Percentiles rank a stretch among this genome's conserved stretches.
phyloP scores from a whole-genome alignment of 2,797 vertebrate genomes.

The Tiaroga cobitis region DNA sequence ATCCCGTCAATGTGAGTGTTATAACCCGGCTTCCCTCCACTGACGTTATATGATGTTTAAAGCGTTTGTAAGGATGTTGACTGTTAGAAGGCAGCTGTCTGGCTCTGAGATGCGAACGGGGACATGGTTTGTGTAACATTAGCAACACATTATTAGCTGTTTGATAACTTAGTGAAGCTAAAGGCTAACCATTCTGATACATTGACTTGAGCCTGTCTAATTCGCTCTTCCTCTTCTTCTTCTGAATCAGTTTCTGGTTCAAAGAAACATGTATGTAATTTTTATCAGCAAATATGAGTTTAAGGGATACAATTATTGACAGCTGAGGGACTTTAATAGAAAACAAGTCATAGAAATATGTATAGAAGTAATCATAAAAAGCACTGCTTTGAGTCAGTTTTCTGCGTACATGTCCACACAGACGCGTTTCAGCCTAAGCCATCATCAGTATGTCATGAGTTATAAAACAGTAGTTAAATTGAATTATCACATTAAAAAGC shows the following conservation, averaged over 20 bases:
- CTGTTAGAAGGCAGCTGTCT: neutral
- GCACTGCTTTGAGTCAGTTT: neutral
- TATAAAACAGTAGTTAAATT: neutral
- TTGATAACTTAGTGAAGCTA: neutral
- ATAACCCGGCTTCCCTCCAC: neutral
- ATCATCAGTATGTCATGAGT: too few relatives aligned
- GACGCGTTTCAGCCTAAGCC: too few relatives aligned
- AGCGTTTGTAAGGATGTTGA: neutral
- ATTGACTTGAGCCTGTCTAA: neutral
- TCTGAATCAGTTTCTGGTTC: neutral
- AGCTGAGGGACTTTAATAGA: neutral
- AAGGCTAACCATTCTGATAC: neutral
- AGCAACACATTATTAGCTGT: neutral
- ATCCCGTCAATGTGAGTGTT: too few relatives aligned
- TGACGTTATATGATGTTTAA: neutral
- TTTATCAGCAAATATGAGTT: neutral
- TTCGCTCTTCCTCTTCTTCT: neutral
- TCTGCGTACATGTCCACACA: neutral
- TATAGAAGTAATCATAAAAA: neutral
- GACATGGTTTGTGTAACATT: neutral
- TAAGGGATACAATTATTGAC: neutral
- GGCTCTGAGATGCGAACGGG: neutral
- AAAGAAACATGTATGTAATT: neutral
- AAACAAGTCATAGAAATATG: neutral
- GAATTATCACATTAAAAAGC: neutral